These are phyloP conservation scores for Buceros bicornis DNA, from an alignment of 2,797 vertebrate genomes.

Conservation along the genomic window DNA sequence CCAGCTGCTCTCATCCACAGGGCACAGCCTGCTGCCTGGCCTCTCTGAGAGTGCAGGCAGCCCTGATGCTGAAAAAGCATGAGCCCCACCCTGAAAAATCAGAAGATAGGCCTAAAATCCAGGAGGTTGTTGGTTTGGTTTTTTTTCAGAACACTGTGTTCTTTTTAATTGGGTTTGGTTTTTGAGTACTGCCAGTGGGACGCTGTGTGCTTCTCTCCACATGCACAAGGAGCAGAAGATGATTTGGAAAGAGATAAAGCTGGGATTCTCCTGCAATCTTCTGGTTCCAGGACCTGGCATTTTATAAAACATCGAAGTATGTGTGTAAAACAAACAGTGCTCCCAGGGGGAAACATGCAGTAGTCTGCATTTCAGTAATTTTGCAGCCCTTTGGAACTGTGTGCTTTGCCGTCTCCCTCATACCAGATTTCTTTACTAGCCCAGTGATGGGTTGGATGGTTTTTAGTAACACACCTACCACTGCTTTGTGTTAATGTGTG, in stretches of 20 bases:
- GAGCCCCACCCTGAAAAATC: conserved; percentile 10
- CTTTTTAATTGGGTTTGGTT: neutral
- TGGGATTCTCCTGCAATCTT: conserved; percentile 26
- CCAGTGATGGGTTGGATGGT: neutral
- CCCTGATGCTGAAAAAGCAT: neutral
- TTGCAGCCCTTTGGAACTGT: neutral
- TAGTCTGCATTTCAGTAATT: neutral
- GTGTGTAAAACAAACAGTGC: conserved; percentile 6
- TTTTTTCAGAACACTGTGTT: neutral
- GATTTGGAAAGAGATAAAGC: conserved; percentile 39
- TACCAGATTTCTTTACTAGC: neutral
- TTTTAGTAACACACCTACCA: neutral
- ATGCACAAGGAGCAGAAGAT: neutral
- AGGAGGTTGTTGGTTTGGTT: neutral
- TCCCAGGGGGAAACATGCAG: neutral
- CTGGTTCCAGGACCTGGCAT: conserved; percentile 21
- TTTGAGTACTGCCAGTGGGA: conserved; percentile 5
- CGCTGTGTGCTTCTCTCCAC: neutral
- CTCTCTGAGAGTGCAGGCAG: neutral
- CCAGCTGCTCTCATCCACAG: neutral
- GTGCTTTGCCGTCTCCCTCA: neutral
- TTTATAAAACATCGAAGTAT: conserved; percentile 35
- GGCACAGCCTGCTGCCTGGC: accelerated
- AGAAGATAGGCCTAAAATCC: neutral
- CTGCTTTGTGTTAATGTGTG: neutral